Percentiles rank a stretch among this genome's conserved stretches.
phyloP scores from a whole-genome alignment of 1,140 invertebrate genomes.

The Campoletis sonorensis region DNA sequence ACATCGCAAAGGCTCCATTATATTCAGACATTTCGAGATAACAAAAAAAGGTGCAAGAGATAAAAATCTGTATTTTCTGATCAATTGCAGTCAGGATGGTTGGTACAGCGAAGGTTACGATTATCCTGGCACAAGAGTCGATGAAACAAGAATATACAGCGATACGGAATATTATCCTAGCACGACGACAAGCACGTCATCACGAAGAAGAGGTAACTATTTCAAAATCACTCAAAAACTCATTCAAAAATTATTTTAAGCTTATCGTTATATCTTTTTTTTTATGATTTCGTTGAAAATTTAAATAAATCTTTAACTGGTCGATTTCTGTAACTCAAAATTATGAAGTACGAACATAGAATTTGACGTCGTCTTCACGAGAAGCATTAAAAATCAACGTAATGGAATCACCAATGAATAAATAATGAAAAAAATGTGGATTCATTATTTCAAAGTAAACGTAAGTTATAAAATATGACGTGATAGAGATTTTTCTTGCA shows the following conservation, averaged over 20 bases:
- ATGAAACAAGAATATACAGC: slow-evolving; percentile 73
- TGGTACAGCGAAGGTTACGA: slow-evolving; percentile 76
- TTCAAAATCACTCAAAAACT: too few species aligned
- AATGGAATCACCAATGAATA: too few species aligned
- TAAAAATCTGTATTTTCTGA: not conserved
- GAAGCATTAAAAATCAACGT: too few species aligned
- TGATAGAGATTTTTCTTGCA: slow-evolving; percentile 55
- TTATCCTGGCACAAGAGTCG: slow-evolving; percentile 70
- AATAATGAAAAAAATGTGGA: too few species aligned
- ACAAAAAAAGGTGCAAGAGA: not conserved
- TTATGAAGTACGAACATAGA: too few species aligned
- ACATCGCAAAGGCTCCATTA: not conserved
- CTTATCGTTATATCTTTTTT: too few species aligned
- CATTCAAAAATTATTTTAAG: too few species aligned
- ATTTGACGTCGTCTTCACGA: too few species aligned
- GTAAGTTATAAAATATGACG: slow-evolving; percentile 1
- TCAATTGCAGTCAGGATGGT: slow-evolving; percentile 73
- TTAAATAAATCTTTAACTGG: too few species aligned
- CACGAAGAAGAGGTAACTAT: slow-evolving; percentile 69
- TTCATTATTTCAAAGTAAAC: not conserved
- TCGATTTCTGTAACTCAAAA: too few species aligned
- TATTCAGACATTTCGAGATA: not conserved
- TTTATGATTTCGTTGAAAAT: too few species aligned
- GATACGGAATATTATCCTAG: slow-evolving; percentile 75
- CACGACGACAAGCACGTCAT: slow-evolving; percentile 66